Evolutionary conservation across 2,888 invertebrate species (phyloP).

Genomic region (Aphodius granarius): DNA sequence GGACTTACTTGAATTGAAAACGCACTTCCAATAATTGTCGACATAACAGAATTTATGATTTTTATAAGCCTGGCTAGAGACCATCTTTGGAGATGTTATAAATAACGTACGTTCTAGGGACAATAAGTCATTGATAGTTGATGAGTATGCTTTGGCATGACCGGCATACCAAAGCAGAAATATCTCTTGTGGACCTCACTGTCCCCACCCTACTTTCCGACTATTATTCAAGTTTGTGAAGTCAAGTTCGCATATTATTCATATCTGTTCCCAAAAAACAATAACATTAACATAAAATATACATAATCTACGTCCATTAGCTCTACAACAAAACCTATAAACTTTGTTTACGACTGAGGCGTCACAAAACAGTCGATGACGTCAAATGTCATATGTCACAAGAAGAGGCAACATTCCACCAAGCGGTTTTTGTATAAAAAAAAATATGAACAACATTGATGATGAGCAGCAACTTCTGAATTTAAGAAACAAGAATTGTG

Average conservation of each 20-base stretch:
- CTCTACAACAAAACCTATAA: neutral
- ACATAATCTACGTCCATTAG: no score
- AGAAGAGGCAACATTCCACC: no score
- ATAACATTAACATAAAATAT: no score
- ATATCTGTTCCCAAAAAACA: no score
- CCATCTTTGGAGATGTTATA: neutral
- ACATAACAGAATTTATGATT: neutral
- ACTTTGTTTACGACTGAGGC: neutral
- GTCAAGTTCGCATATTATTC: no score
- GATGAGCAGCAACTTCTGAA: no score
- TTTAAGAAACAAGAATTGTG: no score
- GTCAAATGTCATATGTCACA: neutral
- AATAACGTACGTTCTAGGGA: neutral
- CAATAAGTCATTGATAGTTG: neutral
- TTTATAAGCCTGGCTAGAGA: neutral
- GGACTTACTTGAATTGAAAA: neutral
- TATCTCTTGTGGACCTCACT: no score
- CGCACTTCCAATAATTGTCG: neutral
- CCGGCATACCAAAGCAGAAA: neutral
- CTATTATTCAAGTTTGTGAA: no score
- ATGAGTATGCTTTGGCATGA: neutral
- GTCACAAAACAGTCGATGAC: neutral
- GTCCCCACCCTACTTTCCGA: no score
- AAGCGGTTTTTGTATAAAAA: no score
- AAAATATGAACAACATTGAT: no score